These are phyloP conservation scores for Quadroppia sp. DNA, from an alignment of 2,888 invertebrate species.

Conservation along the genomic window DNA sequence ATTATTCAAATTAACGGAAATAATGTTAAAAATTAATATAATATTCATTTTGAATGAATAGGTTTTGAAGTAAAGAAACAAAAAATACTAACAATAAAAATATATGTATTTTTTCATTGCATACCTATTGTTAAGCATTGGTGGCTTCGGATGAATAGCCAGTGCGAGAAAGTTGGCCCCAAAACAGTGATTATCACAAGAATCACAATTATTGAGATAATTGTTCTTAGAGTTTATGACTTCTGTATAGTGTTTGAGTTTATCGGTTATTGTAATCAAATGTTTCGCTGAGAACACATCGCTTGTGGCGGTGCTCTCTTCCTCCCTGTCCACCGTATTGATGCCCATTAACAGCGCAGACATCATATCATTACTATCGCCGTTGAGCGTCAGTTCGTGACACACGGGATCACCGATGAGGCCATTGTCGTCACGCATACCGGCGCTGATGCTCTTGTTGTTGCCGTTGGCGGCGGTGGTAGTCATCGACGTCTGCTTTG, in stretches of 20 bases:
- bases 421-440: not conserved
- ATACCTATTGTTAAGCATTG: not conserved
- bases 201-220: slow-evolving; percentile 18
- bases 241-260: slow-evolving; percentile 11
- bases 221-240: slow-evolving; percentile 6
- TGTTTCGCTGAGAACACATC: not conserved
- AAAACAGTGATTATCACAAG: slow-evolving; percentile 33
- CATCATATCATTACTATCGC: not conserved
- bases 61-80: too few species aligned
- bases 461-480: too few species aligned
- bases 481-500: slow-evolving; percentile 10
- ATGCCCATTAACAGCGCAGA: slow-evolving; percentile 16
- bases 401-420: slow-evolving; percentile 20
- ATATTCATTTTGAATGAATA: too few species aligned
- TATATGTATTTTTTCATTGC: not conserved
- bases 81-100: too few species aligned
- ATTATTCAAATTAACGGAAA: too few species aligned
- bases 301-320: not conserved
- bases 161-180: slow-evolving; percentile 32
- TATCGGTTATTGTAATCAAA: slow-evolving; percentile 4
- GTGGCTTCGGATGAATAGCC: slow-evolving; percentile 17
- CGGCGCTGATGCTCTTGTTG: not conserved
- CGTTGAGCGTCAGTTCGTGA: slow-evolving; percentile 12
- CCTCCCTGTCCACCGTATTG: slow-evolving; percentile 3
- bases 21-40: too few species aligned